phyloP scores from a whole-genome alignment of 2,113 vertebrate species.

The Hemiprocne comata region DNA sequence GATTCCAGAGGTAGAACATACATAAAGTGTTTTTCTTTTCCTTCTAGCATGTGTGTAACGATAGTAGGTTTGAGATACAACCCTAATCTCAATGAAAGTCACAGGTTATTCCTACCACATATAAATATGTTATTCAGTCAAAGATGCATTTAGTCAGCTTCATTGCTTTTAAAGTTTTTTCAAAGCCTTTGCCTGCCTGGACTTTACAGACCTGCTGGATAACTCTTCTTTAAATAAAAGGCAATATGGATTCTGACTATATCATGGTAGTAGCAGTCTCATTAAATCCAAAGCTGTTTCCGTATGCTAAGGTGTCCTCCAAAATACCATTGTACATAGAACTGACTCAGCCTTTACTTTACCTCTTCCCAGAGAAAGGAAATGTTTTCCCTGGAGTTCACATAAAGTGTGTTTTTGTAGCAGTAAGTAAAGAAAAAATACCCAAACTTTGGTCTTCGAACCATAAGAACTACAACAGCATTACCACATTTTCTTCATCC shows the following conservation, averaged over 20 bases:
- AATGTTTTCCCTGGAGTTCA: not conserved
- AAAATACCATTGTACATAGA: not conserved
- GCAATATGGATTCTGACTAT: not conserved
- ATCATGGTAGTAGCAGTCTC: not conserved
- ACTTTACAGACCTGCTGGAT: not conserved
- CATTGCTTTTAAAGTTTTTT: not conserved
- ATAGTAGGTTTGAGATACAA: not conserved
- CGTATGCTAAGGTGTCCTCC: not conserved
- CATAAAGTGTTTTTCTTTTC: not conserved
- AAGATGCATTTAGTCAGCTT: not conserved
- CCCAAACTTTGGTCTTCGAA: not conserved
- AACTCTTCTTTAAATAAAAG: not conserved
- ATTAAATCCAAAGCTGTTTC: not conserved
- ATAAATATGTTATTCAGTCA: not conserved
- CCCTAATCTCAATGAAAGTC: not conserved
- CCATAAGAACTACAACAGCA: not conserved
- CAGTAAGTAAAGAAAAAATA: not conserved
- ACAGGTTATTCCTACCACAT: not conserved
- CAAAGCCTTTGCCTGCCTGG: not conserved
- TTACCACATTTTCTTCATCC: not conserved
- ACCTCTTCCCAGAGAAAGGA: not conserved
- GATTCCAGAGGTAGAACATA: not conserved
- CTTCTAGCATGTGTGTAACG: not conserved
- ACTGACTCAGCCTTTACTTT: not conserved
- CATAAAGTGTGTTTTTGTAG: not conserved